These are phyloP conservation scores for Erebia aethiops DNA, from an alignment of 2,888 invertebrate genomes.

Conservation along the genomic window DNA sequence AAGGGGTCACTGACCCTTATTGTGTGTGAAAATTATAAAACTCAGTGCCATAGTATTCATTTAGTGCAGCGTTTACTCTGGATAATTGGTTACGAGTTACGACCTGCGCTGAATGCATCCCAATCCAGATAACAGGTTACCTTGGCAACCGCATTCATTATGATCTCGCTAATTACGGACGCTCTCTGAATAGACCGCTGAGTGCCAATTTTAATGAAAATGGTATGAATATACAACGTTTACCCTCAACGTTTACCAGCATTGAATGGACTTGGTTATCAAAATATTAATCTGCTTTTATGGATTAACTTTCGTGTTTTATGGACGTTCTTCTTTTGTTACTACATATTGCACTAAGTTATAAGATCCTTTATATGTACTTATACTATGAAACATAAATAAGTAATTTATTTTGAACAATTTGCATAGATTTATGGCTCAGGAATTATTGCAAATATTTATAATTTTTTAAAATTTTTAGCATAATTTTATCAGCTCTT, in stretches of 20 bases:
- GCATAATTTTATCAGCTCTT: too few relatives aligned
- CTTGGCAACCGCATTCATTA: conserved; percentile 27
- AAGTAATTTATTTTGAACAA: too few relatives aligned
- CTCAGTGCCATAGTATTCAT: conserved; percentile 33
- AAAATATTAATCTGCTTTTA: background rate
- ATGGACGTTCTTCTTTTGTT: too few relatives aligned
- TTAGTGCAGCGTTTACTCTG: conserved; percentile 34
- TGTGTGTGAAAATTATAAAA: conserved; percentile 27
- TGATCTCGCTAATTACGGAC: conserved; percentile 8
- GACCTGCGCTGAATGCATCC: conserved; percentile 29
- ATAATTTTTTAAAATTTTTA: too few relatives aligned
- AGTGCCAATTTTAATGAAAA: conserved; percentile 19
- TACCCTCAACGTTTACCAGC: background rate
- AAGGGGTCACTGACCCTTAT: too few relatives aligned
- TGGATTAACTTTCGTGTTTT: background rate
- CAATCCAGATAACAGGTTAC: conserved; percentile 24
- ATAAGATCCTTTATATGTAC: too few relatives aligned
- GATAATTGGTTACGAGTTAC: conserved; percentile 37
- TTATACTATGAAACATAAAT: too few relatives aligned
- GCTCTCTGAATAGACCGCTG: conserved; percentile 11
- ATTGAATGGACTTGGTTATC: background rate
- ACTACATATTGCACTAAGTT: too few relatives aligned
- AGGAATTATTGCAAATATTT: too few relatives aligned
- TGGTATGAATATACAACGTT: conserved; percentile 7
- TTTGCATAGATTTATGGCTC: too few relatives aligned